Evolutionary conservation across 2,888 invertebrate species (phyloP).

Genomic region (Germaria angustata): DNA sequence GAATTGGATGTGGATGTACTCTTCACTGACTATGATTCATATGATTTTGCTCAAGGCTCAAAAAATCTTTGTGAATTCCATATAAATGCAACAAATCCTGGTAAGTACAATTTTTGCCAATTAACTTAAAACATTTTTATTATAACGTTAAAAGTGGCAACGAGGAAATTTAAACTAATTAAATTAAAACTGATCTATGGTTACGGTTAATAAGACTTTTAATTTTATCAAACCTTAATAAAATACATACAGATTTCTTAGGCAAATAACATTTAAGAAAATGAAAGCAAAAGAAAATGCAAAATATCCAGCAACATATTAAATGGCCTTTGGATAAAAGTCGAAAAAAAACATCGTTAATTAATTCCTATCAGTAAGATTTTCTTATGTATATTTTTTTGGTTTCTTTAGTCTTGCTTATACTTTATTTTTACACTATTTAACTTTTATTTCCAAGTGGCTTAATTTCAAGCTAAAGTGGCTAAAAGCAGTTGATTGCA

Average conservation of each 20-base stretch:
- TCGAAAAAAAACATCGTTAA: constrained; percentile 73
- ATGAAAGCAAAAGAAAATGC: background rate
- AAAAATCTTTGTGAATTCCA: constrained; percentile 85
- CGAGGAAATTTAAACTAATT: constrained; percentile 29
- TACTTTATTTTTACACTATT: background rate
- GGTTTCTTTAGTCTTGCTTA: constrained; percentile 9
- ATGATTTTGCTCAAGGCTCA: constrained; percentile 87
- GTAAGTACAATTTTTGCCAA: constrained; percentile 70
- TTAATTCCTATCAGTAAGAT: constrained; percentile 72
- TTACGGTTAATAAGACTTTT: constrained; percentile 1
- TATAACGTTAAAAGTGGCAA: background rate
- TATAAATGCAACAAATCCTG: constrained; percentile 85
- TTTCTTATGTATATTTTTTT: constrained; percentile 38
- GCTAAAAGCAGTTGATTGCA: background rate
- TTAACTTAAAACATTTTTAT: background rate
- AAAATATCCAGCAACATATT: constrained; percentile 21
- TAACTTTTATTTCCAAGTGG: background rate
- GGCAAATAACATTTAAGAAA: background rate
- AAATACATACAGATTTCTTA: background rate
- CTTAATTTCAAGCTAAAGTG: constrained; percentile 13
- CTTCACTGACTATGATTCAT: constrained; percentile 92
- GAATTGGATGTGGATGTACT: constrained; percentile 93
- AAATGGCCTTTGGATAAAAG: constrained; percentile 67
- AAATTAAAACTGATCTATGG: constrained; percentile 9
- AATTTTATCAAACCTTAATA: background rate